phyloP scores from a whole-genome alignment of 2,797 vertebrate genomes.

The Cottoperca gobio region DNA sequence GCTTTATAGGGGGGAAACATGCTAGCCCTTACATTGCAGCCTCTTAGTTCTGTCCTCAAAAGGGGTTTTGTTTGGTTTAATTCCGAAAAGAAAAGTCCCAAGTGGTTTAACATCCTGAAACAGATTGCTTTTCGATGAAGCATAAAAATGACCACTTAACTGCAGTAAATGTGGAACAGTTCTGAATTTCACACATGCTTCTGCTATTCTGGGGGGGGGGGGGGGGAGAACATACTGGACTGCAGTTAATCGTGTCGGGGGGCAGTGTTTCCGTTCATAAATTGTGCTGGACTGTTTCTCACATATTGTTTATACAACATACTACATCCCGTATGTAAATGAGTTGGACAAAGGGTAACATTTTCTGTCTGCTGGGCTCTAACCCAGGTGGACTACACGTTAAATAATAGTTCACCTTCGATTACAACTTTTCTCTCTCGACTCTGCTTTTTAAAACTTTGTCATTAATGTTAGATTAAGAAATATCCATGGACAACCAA shows the following conservation, averaged over 20 bases:
- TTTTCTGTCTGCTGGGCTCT: not conserved
- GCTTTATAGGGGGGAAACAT: not conserved
- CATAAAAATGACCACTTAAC: not conserved
- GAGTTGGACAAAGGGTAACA: not conserved
- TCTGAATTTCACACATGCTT: conserved; percentile 24
- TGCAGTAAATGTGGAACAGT: conserved; percentile 1
- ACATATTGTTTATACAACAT: conserved; percentile 8
- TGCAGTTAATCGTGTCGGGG: not conserved
- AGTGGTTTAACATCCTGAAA: not conserved
- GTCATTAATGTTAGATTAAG: not conserved
- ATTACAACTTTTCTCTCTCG: not conserved
- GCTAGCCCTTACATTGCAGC: not conserved
- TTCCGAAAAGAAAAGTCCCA: not conserved
- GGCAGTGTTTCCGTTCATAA: conserved; percentile 11
- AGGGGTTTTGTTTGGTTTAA: not conserved
- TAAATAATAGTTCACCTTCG: not conserved
- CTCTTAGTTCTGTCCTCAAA: not conserved
- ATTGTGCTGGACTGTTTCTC: conserved; percentile 3
- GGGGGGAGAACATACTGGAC: not conserved
- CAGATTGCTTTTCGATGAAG: conserved; percentile 2
- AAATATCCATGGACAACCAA: not conserved
- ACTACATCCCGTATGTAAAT: conserved; percentile 12
- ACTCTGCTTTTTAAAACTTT: not conserved
- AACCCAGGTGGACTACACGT: not conserved
- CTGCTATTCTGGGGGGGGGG: not conserved